Evolutionary conservation across 2,797 vertebrate species (phyloP), one percentile per base, ranked within the genome.

Genomic region (Naso thynnoides): DNA sequence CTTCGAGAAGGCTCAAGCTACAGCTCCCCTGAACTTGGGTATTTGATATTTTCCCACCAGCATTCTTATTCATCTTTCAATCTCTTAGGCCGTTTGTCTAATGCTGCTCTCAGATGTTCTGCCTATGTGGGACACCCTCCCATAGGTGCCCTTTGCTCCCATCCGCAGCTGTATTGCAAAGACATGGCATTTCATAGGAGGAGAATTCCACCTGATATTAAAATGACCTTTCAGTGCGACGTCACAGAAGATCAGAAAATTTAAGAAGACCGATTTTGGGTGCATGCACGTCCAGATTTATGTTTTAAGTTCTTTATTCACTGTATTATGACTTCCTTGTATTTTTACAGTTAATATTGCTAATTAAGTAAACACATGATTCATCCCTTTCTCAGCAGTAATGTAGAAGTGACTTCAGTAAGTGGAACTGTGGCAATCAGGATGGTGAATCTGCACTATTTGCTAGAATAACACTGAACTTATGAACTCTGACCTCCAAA

Each of bases 1-100:
- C 66, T 67, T 44, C 13, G 39, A 75, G 73, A 66, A 68, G 19
- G 53, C 14, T 36, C 14, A 53, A 48, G 42, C 42, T 31, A 52
- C 10, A 47, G 50, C 14, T 72, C 54, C 26, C 56, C 18, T 2
- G 6, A 44, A 70, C 47, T 81, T 10, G 3, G 48, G 27, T 50
- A 49, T 85, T 71, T 89, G 55, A 80, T 65, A 70, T 82, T 80
- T 79, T 36, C 60, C 23, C 42, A 23, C 36, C 44, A 59, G 70
- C 44, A 53, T 60, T 82, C 33, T 5, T 76, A 62, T 76, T 84
- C 50, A 54, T 71, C 16, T 59, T 33, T n/a, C 16, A 36, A 54
- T 41, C 38, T 70, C 47, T 45, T 36, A 13, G 11, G 53, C 52
- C 8, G 1, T 5, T 70, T 78, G 68, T 65, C 36, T 11, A 47